These are phyloP conservation scores for Hypolimnas misippus DNA, from an alignment of 2,888 invertebrate species.

Conservation along the genomic window DNA sequence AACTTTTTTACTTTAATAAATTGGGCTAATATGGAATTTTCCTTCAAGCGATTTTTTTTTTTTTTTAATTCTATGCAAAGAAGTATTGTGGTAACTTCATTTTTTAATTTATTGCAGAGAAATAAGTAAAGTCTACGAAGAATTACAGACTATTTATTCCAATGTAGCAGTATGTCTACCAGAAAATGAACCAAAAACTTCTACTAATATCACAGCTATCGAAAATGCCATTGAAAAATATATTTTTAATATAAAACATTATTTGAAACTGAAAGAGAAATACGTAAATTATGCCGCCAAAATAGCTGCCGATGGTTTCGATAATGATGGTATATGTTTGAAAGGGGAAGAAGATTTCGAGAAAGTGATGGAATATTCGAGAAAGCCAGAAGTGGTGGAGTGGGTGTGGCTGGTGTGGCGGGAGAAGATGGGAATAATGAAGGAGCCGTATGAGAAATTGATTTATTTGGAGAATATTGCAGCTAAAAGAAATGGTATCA, in stretches of 20 bases:
- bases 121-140: slow-evolving; percentile 72
- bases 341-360: slow-evolving; percentile 86
- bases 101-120: too few relatives aligned
- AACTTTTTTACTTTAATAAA: too few relatives aligned
- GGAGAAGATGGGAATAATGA: slow-evolving; percentile 83
- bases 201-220: slow-evolving; percentile 51
- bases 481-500: slow-evolving; percentile 85
- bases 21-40: too few relatives aligned
- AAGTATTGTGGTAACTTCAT: too few relatives aligned
- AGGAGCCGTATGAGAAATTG: slow-evolving; percentile 78
- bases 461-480: slow-evolving; percentile 85
- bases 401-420: slow-evolving; percentile 89
- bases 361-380: slow-evolving; percentile 80
- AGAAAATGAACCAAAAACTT: slow-evolving; percentile 35
- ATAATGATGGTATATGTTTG: slow-evolving; percentile 68
- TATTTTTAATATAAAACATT: slow-evolving; percentile 48
- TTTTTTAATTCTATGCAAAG: too few relatives aligned
- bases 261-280: slow-evolving; percentile 37
- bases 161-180: slow-evolving; percentile 82
- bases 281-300: slow-evolving; percentile 46
- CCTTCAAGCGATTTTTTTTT: too few relatives aligned
- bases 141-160: slow-evolving; percentile 85
- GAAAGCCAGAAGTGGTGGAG: slow-evolving; percentile 74
- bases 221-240: slow-evolving; percentile 62
- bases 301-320: slow-evolving; percentile 40